Base-by-base conservation (phyloP, 2,888 invertebrate species). In the Liopterus haemorrhoidalis region DNA sequence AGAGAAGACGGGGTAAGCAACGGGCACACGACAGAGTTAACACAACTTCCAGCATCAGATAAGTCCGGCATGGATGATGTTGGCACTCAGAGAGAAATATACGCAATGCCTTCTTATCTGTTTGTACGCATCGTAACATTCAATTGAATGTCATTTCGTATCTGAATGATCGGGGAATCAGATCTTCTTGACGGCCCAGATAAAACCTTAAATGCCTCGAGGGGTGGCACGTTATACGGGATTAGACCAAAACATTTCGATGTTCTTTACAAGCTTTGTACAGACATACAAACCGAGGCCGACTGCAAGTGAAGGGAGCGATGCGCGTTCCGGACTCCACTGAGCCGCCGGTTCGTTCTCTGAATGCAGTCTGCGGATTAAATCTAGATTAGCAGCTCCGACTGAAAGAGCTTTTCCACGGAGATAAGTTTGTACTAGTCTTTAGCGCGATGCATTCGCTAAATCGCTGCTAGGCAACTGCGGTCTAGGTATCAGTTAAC, bases 371-470 rank as follows among this genome's bases (percentile, higher is more conserved):
- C 41, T 14, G 24, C 9, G 41, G 41, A 41, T 41, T 41, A 41
- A 41, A 41, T 41, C 41, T 41, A 41, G 41, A 41, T 41, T 41
- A 41, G 28, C 25, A 41, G 33, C 33, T 33, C n/a, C 16, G 25
- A 24, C 32, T 11, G 20, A 41, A 41, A 41, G 33, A 27, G 41
- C 32, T 38, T 38, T 38, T 27, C 38, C 27, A 25, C 16, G 27
- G 16, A 38, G n/a, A n/a, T n/a, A n/a, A n/a, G n/a, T n/a, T n/a
- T n/a, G n/a, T n/a, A n/a, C n/a, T n/a, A n/a, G n/a, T n/a, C n/a
- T n/a, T n/a, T n/a, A n/a, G n/a, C n/a, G n/a, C n/a, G n/a, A n/a
- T n/a, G n/a, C n/a, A n/a, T n/a, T n/a, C n/a, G n/a, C n/a, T n/a
- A n/a, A n/a, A n/a, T n/a, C n/a, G n/a, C n/a, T n/a, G n/a, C n/a